These are phyloP conservation scores for Phengaris arion DNA, from an alignment of 2,888 invertebrate species.

Conservation along the genomic window DNA sequence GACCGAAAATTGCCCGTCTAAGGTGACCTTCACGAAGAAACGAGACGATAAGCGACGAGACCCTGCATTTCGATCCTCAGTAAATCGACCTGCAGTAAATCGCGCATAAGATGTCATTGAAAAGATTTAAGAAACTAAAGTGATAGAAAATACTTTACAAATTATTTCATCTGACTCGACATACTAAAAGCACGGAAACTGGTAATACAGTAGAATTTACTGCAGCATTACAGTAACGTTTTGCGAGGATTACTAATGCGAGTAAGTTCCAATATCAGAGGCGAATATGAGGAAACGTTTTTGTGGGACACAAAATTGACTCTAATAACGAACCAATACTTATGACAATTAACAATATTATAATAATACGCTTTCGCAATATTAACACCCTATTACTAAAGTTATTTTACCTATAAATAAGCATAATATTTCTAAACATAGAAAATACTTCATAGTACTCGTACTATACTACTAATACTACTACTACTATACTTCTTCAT, in stretches of 20 bases:
- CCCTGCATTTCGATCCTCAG: too few relatives aligned
- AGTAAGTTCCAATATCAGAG: background rate
- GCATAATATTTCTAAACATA: background rate
- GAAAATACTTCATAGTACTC: too few relatives aligned
- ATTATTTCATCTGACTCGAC: background rate
- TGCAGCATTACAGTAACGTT: too few relatives aligned
- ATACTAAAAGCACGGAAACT: background rate
- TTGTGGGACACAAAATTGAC: background rate
- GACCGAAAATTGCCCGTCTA: too few relatives aligned
- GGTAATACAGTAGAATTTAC: background rate
- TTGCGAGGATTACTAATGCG: background rate
- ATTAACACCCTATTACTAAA: background rate
- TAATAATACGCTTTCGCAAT: background rate
- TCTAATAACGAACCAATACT: conserved; percentile 9
- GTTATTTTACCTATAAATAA: background rate
- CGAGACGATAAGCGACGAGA: too few relatives aligned
- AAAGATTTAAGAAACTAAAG: too few relatives aligned
- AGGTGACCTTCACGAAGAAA: too few relatives aligned
- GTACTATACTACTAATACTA: too few relatives aligned
- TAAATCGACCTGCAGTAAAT: too few relatives aligned
- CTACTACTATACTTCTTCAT: too few relatives aligned
- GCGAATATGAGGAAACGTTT: background rate
- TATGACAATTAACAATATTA: background rate
- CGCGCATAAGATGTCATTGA: too few relatives aligned
- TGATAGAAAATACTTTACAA: too few relatives aligned